Conservation (phyloP, 2,797 vertebrate genomes). For the Aselliscus stoliczkanus region DNA sequence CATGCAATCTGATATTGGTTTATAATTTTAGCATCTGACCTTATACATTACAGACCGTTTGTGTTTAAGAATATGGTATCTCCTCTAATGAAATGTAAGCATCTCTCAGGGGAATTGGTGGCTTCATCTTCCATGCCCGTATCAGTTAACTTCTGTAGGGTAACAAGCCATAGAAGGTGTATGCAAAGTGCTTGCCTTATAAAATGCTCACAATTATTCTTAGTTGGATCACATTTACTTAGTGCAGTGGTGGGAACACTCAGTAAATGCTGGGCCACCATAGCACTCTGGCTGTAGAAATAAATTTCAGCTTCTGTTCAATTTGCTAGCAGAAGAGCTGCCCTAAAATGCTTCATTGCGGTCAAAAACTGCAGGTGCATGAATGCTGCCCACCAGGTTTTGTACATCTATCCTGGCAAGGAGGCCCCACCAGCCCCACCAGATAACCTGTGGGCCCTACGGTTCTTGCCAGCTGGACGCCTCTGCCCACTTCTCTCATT, state of each 20-base stretch:
- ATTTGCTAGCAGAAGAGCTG: neutral
- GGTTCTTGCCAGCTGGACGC: neutral
- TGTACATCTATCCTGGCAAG: neutral
- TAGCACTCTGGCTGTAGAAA: conserved; percentile 42
- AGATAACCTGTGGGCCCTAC: neutral
- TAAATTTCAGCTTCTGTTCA: neutral
- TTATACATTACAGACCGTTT: neutral
- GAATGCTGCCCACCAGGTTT: neutral
- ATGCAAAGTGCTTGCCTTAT: neutral
- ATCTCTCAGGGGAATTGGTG: neutral
- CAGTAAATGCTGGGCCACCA: conserved; percentile 32
- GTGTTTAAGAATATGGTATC: neutral
- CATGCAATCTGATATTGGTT: neutral
- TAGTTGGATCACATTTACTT: neutral
- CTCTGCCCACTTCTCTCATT: neutral
- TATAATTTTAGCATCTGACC: neutral
- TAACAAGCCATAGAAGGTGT: neutral
- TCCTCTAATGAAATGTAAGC: neutral
- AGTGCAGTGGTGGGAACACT: neutral
- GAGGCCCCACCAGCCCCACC: neutral
- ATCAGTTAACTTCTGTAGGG: neutral
- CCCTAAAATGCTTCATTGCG: neutral
- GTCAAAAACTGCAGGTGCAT: neutral
- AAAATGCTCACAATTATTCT: neutral
- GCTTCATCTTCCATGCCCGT: neutral